Percentiles rank a stretch among this genome's conserved stretches.
Evolutionary conservation across 53 echinoderm and acorn worm genomes (phyloP).

Genomic region (Antedon mediterranea): DNA sequence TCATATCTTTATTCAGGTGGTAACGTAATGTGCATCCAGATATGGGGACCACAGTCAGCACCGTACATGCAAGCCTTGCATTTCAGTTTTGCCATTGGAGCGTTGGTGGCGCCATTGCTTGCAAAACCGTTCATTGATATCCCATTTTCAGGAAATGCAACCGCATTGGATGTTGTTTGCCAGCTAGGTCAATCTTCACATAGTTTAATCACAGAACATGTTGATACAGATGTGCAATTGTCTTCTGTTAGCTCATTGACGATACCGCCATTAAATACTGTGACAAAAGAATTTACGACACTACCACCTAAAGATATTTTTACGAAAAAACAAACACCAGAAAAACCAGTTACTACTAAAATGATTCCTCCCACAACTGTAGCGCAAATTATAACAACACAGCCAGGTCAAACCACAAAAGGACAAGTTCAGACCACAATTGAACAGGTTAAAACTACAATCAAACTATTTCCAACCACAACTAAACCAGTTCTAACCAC

Average conservation of each 20-base stretch:
- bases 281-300: neutral
- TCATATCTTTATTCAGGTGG: conserved; percentile 56
- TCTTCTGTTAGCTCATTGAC: neutral
- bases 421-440: neutral
- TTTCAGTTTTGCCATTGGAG: conserved; percentile 84
- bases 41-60: conserved; percentile 41
- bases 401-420: neutral
- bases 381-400: neutral
- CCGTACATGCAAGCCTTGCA: conserved; percentile 78
- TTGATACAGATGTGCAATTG: neutral
- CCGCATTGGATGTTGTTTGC: neutral
- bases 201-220: neutral
- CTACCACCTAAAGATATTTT: neutral
- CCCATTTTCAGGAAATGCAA: neutral
- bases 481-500: neutral
- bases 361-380: no score
- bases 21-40: conserved; percentile 65
- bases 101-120: conserved; percentile 66
- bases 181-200: neutral
- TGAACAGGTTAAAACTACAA: no score
- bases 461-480: no score
- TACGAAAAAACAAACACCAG: no score
- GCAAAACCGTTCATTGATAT: conserved; percentile 51
- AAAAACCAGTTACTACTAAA: no score
- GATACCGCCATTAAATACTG: neutral